phyloP scores from a whole-genome alignment of 2,888 invertebrate genomes.

The Ichneumon xanthorius region DNA sequence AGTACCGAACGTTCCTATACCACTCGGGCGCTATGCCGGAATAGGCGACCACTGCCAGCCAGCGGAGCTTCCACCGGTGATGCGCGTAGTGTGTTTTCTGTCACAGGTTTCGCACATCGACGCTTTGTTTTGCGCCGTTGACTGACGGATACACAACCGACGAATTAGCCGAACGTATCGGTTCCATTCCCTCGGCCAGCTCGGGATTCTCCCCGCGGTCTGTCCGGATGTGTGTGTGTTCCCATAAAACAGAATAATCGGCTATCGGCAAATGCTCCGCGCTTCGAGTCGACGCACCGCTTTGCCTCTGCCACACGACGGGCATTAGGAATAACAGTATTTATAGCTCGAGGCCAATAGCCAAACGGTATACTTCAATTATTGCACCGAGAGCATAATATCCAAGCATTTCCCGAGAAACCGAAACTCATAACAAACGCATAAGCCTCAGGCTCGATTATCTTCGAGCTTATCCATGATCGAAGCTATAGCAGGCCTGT shows the following conservation, averaged over 20 bases:
- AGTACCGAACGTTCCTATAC: constrained; percentile 48
- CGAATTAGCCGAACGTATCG: constrained; percentile 58
- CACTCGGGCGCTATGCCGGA: constrained; percentile 18
- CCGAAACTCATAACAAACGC: not conserved
- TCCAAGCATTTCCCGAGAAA: not conserved
- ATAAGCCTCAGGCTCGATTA: not conserved
- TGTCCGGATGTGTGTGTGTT: constrained; percentile 14
- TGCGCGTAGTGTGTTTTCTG: constrained; percentile 33
- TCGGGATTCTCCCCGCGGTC: not conserved
- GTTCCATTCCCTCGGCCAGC: not conserved
- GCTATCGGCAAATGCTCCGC: constrained; percentile 32
- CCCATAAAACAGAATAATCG: constrained; percentile 62
- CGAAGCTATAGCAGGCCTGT: not conserved
- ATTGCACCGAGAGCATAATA: constrained; percentile 1
- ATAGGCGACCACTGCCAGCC: constrained; percentile 43
- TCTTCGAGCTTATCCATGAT: not conserved
- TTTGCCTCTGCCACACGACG: not conserved
- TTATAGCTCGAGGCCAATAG: constrained; percentile 19
- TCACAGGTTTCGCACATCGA: constrained; percentile 50
- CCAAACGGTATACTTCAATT: constrained; percentile 22
- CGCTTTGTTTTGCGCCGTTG: constrained; percentile 63
- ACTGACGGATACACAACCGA: constrained; percentile 64
- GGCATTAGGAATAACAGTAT: constrained; percentile 19
- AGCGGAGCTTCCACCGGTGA: not conserved
- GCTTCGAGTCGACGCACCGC: not conserved